Percentiles rank a stretch among this genome's conserved stretches.
phyloP scores from a whole-genome alignment of 2,888 invertebrate genomes.

The Kuschelorhynchus macadamiae region DNA sequence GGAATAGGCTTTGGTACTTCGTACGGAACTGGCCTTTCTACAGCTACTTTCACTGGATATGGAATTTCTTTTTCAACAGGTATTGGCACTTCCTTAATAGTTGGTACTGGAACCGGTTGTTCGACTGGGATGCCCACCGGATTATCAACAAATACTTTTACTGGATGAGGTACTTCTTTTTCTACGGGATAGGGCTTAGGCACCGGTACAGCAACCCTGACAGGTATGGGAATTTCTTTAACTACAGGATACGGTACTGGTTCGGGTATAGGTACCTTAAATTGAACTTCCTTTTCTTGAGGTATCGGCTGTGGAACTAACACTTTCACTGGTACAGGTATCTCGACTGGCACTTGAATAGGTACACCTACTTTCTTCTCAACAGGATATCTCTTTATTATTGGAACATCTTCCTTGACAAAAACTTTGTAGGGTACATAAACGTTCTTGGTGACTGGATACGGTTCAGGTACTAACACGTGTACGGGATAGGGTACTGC shows the following conservation, averaged over 20 bases:
- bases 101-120: constrained; percentile 7
- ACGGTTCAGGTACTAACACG: constrained; percentile 80
- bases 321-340: constrained; percentile 78
- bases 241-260: constrained; percentile 83
- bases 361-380: constrained; percentile 72
- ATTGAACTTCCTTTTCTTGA: constrained; percentile 63
- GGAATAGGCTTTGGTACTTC: constrained; percentile 65
- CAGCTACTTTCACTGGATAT: constrained; percentile 80
- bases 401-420: constrained; percentile 70
- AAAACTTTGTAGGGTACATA: constrained; percentile 76
- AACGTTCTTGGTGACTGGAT: constrained; percentile 81
- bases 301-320: constrained; percentile 64
- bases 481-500: constrained; percentile 75
- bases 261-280: constrained; percentile 73
- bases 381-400: constrained; percentile 75
- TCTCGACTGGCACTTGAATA: constrained; percentile 75
- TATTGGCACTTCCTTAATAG: constrained; percentile 20
- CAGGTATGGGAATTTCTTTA: constrained; percentile 77
- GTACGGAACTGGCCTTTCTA: constrained; percentile 76
- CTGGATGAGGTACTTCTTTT: constrained; percentile 82
- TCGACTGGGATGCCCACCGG: constrained; percentile 72
- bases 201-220: constrained; percentile 77
- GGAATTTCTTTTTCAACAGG: constrained; percentile 79
- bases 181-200: constrained; percentile 81
- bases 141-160: constrained; percentile 71